Base-by-base conservation (phyloP, 2,888 invertebrate genomes). In the Orthosia incerta region DNA sequence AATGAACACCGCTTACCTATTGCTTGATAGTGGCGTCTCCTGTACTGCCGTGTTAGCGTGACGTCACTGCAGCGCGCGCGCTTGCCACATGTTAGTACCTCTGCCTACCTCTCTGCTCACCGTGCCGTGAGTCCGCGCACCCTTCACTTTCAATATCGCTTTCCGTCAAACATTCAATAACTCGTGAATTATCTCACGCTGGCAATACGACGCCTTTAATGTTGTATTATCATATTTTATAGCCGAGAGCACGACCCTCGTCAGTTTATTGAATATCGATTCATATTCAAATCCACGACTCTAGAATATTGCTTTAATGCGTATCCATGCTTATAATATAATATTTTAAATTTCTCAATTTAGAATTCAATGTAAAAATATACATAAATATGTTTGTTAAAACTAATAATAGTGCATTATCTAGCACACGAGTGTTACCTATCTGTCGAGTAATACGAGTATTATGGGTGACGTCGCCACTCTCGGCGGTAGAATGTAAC, bases 121-220 rank as follows among this genome's bases (percentile, higher is more conserved):
- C 39, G n/a, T 39, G 20, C n/a, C 18, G 53, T 3, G 18, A 26
- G 3, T 5, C 15, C 45, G 45, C 15, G 5, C 23, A 15, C 12
- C 60, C 23, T 18, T 4, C 5, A 7, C 18, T 18, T 39, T 73
- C 45, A 71, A 69, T 71, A 57, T 74, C 13, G 7, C 15, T 39
- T 65, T 73, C 48, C 48, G 64, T 64, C 57, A 67, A 72, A 81
- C 71, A 84, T 81, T 81, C 60, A 79, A 75, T 79, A 83, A 66
- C 51, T 73, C 56, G 63, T 23, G 31, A 73, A 71, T 67, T 67
- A 77, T 69, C 59, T 73, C 55, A 57, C 55, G 69, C 63, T 69
- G 39, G 26, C 74, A 56, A 75, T 66, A 71, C 48, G 71, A 56
- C 63, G 59, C 15, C 15, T 69, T 75, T 80, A 75, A 82, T 75